Conservation (phyloP, 2,113 vertebrate species). For the Cyanocitta stelleri region DNA sequence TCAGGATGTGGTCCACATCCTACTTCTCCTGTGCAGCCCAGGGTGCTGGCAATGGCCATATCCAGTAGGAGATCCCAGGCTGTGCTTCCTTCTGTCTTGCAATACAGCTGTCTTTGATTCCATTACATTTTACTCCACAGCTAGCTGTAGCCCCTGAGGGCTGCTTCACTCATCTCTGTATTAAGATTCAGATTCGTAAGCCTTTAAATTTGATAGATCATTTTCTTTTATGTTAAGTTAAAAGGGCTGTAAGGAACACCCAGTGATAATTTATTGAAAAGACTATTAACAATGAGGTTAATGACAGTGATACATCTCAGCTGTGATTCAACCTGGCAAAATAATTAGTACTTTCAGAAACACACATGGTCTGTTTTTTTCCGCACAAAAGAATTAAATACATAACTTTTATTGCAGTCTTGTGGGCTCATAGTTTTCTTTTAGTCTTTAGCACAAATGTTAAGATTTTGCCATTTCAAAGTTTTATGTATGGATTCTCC, state of each 20-base stretch:
- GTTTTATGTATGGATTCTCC: background rate
- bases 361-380: background rate
- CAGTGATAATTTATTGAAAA: slow-evolving; percentile 14
- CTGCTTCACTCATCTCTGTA: background rate
- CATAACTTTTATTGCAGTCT: background rate
- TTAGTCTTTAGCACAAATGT: background rate
- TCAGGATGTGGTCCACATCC: background rate
- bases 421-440: background rate
- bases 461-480: background rate
- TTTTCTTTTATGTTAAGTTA: slow-evolving; percentile 21
- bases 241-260: slow-evolving; percentile 16
- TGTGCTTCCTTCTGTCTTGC: background rate
- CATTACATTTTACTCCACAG: background rate
- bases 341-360: background rate
- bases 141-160: background rate
- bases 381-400: background rate
- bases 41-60: fast-evolving
- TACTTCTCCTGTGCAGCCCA: background rate
- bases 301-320: background rate
- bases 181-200: background rate
- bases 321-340: slow-evolving; percentile 5
- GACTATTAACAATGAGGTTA: slow-evolving; percentile 21
- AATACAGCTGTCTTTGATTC: background rate
- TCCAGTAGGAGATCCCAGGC: fast-evolving
- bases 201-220: background rate